Evolutionary conservation across 2,113 vertebrate species (phyloP).

Genomic region (Stegostoma tigrinum): DNA sequence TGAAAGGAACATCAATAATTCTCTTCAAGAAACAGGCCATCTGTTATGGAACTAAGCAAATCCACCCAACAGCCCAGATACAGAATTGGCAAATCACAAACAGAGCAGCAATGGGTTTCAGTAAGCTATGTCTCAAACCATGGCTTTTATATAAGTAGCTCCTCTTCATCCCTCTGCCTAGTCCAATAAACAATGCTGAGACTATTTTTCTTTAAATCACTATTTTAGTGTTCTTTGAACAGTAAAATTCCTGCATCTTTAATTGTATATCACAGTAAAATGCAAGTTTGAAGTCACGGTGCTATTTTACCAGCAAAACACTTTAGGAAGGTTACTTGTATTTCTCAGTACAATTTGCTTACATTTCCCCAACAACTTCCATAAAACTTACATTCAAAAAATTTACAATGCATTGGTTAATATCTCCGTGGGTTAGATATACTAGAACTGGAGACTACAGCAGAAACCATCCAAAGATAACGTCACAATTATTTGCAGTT

Average conservation of each 20-base stretch:
- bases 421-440: background rate
- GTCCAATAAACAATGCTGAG: background rate
- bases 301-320: background rate
- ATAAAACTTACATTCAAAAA: background rate
- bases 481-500: background rate
- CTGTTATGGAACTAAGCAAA: background rate
- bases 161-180: background rate
- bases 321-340: background rate
- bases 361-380: background rate
- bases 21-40: background rate
- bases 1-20: background rate
- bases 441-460: background rate
- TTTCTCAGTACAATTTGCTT: background rate
- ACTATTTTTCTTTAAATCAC: background rate
- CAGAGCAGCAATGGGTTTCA: background rate
- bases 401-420: background rate
- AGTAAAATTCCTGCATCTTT: background rate
- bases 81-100: background rate
- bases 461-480: background rate
- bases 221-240: background rate
- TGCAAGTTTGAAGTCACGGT: background rate
- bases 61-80: background rate
- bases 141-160: background rate
- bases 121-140: background rate
- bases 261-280: background rate